phyloP scores from a whole-genome alignment of 2,888 invertebrate genomes.

The Phortica okadai region DNA sequence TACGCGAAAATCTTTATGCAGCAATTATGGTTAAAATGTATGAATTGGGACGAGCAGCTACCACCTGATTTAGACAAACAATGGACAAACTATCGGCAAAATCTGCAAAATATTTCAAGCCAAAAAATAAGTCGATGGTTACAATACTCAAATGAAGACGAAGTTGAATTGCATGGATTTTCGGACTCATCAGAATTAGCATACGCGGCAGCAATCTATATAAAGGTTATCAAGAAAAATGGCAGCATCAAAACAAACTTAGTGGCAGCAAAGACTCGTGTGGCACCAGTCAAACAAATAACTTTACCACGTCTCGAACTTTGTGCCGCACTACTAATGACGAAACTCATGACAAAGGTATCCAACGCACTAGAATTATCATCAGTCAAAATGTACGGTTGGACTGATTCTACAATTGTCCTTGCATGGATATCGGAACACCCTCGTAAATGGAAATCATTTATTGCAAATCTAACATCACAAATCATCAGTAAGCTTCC shows the following conservation, averaged over 20 bases:
- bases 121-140: constrained; percentile 29
- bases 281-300: constrained; percentile 19
- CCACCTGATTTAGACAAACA: constrained; percentile 9
- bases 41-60: constrained; percentile 33
- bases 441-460: constrained; percentile 35
- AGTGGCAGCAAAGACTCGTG: constrained; percentile 10
- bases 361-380: not conserved
- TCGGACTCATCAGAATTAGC: constrained; percentile 29
- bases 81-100: constrained; percentile 27
- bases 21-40: constrained; percentile 29
- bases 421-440: constrained; percentile 40
- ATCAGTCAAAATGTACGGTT: too few species aligned
- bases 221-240: too few species aligned
- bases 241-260: constrained; percentile 8
- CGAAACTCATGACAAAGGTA: constrained; percentile 16
- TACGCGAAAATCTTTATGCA: constrained; percentile 35
- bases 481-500: constrained; percentile 33
- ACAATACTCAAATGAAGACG: constrained; percentile 3
- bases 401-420: constrained; percentile 28
- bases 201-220: constrained; percentile 31
- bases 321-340: constrained; percentile 14
- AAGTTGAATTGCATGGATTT: too few species aligned
- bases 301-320: constrained; percentile 17
- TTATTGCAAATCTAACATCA: constrained; percentile 35
- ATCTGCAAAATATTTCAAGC: not conserved